Evolutionary conservation across 2,113 vertebrate species (phyloP).

Genomic region (Trachemys scripta): DNA sequence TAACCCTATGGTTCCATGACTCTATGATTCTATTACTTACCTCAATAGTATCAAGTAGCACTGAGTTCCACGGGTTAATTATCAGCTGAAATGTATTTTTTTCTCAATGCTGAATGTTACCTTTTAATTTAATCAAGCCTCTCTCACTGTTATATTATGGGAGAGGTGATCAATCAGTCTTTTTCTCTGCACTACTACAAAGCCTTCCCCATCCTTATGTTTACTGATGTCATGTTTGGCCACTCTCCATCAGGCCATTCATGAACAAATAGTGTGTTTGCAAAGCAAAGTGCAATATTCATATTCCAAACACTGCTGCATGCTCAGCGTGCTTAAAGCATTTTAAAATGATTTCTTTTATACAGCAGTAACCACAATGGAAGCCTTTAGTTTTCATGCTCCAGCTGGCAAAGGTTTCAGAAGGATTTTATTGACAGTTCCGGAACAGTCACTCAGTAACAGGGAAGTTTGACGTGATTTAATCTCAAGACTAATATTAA

Average conservation of each 20-base stretch:
- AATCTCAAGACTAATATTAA: slow-evolving; percentile 19
- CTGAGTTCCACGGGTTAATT: neutral
- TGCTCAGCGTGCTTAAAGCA: slow-evolving; percentile 40
- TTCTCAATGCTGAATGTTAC: neutral
- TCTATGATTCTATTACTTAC: neutral
- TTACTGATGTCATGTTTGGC: neutral
- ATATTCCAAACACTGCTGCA: neutral
- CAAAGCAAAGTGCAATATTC: slow-evolving; percentile 11
- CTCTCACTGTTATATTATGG: neutral
- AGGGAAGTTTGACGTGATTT: slow-evolving; percentile 22
- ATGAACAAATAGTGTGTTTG: slow-evolving; percentile 31
- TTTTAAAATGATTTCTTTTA: slow-evolving; percentile 40
- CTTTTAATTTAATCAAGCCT: neutral
- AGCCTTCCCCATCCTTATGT: neutral
- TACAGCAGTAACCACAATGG: slow-evolving; percentile 47
- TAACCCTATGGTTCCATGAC: neutral
- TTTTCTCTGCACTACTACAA: neutral
- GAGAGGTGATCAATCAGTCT: neutral
- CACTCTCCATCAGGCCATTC: neutral
- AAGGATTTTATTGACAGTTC: slow-evolving; percentile 40
- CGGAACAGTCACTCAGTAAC: slow-evolving; percentile 13
- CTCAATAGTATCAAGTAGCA: neutral
- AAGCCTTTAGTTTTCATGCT: neutral
- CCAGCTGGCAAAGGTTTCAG: slow-evolving; percentile 62
- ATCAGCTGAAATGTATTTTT: neutral